Percentiles rank a stretch among this genome's conserved stretches.
Evolutionary conservation across 2,113 vertebrate genomes (phyloP).

Genomic region (Larimichthys crocea): DNA sequence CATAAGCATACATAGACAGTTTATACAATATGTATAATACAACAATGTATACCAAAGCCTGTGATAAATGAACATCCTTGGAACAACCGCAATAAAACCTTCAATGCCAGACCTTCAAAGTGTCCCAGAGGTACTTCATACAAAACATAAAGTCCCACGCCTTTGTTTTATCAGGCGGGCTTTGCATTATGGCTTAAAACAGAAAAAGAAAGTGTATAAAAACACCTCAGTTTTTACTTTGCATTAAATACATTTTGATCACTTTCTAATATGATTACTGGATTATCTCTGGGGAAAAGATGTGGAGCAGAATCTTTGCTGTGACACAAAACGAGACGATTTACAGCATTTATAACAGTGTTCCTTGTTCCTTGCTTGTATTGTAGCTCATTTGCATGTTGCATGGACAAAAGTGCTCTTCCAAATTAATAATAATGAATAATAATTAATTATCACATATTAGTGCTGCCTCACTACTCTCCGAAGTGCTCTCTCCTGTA

Average conservation of each 20-base stretch:
- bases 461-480: background rate
- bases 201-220: background rate
- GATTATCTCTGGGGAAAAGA: background rate
- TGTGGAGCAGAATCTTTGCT: background rate
- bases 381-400: background rate
- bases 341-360: constrained; percentile 8
- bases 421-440: background rate
- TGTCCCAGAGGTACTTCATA: too few relatives aligned
- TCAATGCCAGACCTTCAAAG: too few relatives aligned
- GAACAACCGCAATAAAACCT: too few relatives aligned
- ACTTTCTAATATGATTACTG: background rate
- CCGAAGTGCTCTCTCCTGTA: background rate
- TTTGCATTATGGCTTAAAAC: background rate
- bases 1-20: too few relatives aligned
- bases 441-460: background rate
- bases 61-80: too few relatives aligned
- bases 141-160: too few relatives aligned
- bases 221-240: background rate
- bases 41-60: too few relatives aligned
- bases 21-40: too few relatives aligned
- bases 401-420: background rate
- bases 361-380: background rate
- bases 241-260: background rate
- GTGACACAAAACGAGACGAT: constrained; percentile 6
- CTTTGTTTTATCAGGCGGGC: background rate